These are phyloP conservation scores for Phallusia fumigata DNA, from an alignment of 23 tunicate genomes.

Conservation along the genomic window DNA sequence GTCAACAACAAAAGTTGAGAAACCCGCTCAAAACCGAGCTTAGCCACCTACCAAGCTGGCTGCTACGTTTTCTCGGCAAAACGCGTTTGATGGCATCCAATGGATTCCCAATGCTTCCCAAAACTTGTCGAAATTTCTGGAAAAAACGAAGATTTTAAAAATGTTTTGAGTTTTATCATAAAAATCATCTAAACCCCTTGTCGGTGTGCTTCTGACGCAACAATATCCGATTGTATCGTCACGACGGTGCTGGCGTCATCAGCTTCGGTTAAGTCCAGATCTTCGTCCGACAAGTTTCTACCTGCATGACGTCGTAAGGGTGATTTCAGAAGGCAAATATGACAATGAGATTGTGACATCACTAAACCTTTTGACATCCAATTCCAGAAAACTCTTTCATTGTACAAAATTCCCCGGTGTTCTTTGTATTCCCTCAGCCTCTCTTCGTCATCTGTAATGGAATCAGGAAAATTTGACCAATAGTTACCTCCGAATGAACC, in stretches of 20 bases:
- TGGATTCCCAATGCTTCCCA: neutral
- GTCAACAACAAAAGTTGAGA: too few species aligned
- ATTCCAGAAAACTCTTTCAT: conserved; percentile 52
- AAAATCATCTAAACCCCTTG: neutral
- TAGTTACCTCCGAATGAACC: too few species aligned
- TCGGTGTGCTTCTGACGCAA: neutral
- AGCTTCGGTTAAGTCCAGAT: too few species aligned
- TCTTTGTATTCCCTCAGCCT: conserved; percentile 28
- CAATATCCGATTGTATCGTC: neutral
- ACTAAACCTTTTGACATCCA: conserved; percentile 49
- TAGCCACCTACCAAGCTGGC: too few species aligned
- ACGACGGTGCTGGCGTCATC: neutral
- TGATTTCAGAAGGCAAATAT: too few species aligned
- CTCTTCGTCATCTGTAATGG: conserved; percentile 15
- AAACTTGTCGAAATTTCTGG: neutral
- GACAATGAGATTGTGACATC: too few species aligned
- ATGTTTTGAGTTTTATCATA: neutral
- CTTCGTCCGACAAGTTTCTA: too few species aligned
- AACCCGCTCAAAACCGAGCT: too few species aligned
- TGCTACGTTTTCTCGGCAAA: too few species aligned
- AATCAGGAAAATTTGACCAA: too few species aligned
- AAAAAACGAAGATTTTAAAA: neutral
- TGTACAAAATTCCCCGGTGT: conserved; percentile 12
- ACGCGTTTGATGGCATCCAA: neutral
- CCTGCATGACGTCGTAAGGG: too few species aligned